These are phyloP conservation scores for Avahi laniger DNA, from an alignment of 2,797 vertebrate species.

Conservation along the genomic window DNA sequence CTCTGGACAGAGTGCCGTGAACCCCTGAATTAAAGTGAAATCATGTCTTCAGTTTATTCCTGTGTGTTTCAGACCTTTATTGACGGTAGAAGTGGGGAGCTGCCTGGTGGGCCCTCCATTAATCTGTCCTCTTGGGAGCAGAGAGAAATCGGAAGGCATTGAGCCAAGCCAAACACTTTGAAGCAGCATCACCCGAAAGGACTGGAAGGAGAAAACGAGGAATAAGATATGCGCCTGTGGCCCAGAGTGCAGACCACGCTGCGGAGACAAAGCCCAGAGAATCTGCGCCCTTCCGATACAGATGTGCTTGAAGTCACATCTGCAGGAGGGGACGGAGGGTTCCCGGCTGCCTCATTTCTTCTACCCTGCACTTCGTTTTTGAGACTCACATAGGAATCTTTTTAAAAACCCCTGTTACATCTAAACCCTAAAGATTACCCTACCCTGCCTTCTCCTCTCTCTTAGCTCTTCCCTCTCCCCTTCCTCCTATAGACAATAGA, in stretches of 20 bases:
- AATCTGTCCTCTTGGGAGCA: not conserved
- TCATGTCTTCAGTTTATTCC: not conserved
- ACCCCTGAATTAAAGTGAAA: not conserved
- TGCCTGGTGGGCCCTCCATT: not conserved
- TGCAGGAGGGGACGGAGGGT: too few species aligned
- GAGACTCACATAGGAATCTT: not conserved
- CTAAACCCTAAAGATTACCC: not conserved
- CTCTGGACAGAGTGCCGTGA: not conserved
- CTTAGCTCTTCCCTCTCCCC: not conserved
- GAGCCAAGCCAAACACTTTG: not conserved
- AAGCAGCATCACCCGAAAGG: not conserved
- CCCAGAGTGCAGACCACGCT: too few species aligned
- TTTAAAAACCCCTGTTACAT: not conserved
- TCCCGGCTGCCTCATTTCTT: not conserved
- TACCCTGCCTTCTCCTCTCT: not conserved
- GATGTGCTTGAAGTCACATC: not conserved
- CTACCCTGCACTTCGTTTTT: not conserved
- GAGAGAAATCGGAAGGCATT: not conserved
- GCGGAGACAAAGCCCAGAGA: not conserved
- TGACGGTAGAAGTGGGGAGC: not conserved
- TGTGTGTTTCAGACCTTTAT: not conserved
- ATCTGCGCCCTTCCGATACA: not conserved
- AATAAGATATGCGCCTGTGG: fast-evolving
- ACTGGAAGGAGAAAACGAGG: not conserved
- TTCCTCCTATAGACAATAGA: not conserved